phyloP scores from a whole-genome alignment of 2,113 vertebrate species.

The Dolichotis patagonum region DNA sequence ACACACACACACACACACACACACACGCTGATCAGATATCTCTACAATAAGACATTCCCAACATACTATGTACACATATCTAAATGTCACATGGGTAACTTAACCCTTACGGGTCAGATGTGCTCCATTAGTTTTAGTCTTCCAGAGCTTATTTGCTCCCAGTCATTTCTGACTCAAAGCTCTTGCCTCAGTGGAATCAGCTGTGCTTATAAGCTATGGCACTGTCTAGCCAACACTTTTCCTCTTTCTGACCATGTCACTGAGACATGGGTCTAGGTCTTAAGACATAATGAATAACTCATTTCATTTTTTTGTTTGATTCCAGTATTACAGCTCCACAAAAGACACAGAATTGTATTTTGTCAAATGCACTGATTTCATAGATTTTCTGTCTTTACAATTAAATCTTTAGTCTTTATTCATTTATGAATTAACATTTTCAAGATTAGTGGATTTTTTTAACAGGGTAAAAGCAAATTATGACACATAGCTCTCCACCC shows the following conservation, averaged over 20 bases:
- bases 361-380: not conserved
- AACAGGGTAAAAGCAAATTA: not conserved
- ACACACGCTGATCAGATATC: not conserved
- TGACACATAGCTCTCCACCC: not conserved
- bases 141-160: not conserved
- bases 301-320: not conserved
- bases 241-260: not conserved
- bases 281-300: not conserved
- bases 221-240: not conserved
- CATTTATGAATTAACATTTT: not conserved
- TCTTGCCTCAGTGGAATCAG: not conserved
- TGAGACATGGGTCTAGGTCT: not conserved
- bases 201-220: not conserved
- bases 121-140: not conserved
- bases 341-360: not conserved
- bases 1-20: not conserved
- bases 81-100: not conserved
- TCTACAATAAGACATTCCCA: not conserved
- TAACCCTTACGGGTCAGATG: not conserved
- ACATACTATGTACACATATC: not conserved
- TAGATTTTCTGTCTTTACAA: not conserved
- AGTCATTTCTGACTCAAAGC: not conserved
- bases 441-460: not conserved
- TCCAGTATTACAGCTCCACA: not conserved
- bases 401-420: constrained; percentile 23